phyloP scores from a whole-genome alignment of 1,140 invertebrate species.

The Drosophila orosa region DNA sequence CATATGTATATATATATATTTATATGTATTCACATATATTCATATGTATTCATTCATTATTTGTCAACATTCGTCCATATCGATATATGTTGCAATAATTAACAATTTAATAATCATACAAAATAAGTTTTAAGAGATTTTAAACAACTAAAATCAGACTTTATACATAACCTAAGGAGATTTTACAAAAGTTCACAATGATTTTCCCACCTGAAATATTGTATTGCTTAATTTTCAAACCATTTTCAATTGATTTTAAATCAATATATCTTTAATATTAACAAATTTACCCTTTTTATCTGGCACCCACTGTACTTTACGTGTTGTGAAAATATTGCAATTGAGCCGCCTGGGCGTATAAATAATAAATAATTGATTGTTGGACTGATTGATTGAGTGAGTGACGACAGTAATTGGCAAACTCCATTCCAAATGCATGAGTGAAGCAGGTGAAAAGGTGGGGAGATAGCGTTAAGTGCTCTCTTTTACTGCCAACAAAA shows the following conservation, averaged over 20 bases:
- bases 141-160: too few species aligned
- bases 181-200: too few species aligned
- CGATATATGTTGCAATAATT: too few species aligned
- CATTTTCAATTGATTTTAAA: background rate
- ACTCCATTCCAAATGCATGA: slow-evolving; percentile 41
- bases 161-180: too few species aligned
- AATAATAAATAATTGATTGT: slow-evolving; percentile 53
- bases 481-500: background rate
- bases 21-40: too few species aligned
- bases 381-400: slow-evolving; percentile 45
- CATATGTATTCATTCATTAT: too few species aligned
- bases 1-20: too few species aligned
- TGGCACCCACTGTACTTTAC: background rate
- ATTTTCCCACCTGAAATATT: background rate
- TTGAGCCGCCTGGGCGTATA: slow-evolving; percentile 18
- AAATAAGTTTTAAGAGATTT: too few species aligned
- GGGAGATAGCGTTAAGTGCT: slow-evolving; percentile 20
- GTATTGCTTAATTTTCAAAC: background rate
- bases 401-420: slow-evolving; percentile 54
- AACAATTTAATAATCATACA: too few species aligned
- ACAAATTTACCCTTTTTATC: too few species aligned
- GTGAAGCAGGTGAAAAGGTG: slow-evolving; percentile 7
- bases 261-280: background rate
- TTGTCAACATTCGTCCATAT: too few species aligned
- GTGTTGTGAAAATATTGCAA: slow-evolving; percentile 42